Conservation (phyloP, 2,797 vertebrate species). For the Sylvilagus floridanus region DNA sequence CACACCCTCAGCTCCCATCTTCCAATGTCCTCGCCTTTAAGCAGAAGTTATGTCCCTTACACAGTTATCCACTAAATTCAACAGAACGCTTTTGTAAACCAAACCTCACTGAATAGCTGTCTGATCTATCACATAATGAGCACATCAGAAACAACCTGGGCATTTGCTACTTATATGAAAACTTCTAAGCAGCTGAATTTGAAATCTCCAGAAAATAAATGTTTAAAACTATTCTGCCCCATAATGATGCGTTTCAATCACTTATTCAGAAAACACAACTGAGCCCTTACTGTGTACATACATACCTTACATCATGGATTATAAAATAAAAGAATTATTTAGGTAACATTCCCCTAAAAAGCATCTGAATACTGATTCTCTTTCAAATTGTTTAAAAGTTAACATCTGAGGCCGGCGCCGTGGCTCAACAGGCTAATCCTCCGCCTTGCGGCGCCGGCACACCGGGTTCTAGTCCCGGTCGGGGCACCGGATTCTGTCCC, state of each 20-base stretch:
- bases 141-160: not conserved
- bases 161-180: not conserved
- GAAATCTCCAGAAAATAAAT: constrained; percentile 4
- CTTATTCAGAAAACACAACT: not conserved
- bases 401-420: too few relatives aligned
- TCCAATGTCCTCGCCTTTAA: constrained; percentile 41
- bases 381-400: not conserved
- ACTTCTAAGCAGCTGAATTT: constrained; percentile 24
- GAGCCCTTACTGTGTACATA: not conserved
- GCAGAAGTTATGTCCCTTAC: not conserved
- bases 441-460: too few relatives aligned
- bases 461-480: too few relatives aligned
- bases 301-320: not conserved
- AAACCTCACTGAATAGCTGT: constrained; percentile 10
- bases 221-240: constrained; percentile 39
- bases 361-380: not conserved
- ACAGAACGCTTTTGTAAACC: not conserved
- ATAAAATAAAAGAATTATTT: not conserved
- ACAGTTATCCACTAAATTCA: constrained; percentile 35
- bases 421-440: too few relatives aligned
- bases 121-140: not conserved
- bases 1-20: constrained; percentile 13
- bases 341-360: constrained; percentile 6
- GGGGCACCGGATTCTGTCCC: too few relatives aligned
- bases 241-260: constrained; percentile 11